Base-by-base conservation (phyloP, 2,888 invertebrate species). In the Rhorus exstirpatorius region DNA sequence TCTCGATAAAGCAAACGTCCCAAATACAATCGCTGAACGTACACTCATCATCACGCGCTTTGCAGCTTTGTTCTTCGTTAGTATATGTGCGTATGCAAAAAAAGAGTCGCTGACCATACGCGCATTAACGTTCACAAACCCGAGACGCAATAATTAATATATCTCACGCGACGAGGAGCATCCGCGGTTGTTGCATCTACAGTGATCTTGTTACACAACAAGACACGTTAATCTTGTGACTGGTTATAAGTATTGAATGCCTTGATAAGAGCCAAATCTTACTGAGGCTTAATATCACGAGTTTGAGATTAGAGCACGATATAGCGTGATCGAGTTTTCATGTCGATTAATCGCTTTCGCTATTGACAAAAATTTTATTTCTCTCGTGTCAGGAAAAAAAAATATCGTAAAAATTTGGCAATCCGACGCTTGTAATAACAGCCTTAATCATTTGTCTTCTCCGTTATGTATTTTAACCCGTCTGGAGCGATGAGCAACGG, bases 21-120 rank as follows among this genome's bases (percentile, higher is more conserved):
- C 51, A 41, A 68, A 24, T 35, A 10, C 53, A 24, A 10, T 21
- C 12, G 24, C 67, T 24, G 26, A 49, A 35, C n/a, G 19, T 35
- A 7, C 17, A 19, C n/a, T 49, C n/a, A n/a, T n/a, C 53, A 24
- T 63, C 53, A 51, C 38, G 51, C 53, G 53, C n/a, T 12, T n/a
- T 21, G 21, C 3, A 44, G 8, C 14, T 35, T 14, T 24, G 3
- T 53, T 26, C 14, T 21, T 55, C 17, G 24, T 38, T 41, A 55
- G 53, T 41, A 21, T 10, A 24, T 35, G n/a, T 51, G 35, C n/a
- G n/a, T n/a, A n/a, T n/a, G n/a, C n/a, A n/a, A 3, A 51, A 35
- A 31, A 19, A 12, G 6, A 67, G 7, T 1, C 3, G 21, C 19
- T 21, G 41, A 12, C 61, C 21, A 24, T 12, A 4, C 19, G 12